These are phyloP conservation scores for Dermochelys coriacea DNA, from an alignment of 2,797 vertebrate species.

Conservation along the genomic window DNA sequence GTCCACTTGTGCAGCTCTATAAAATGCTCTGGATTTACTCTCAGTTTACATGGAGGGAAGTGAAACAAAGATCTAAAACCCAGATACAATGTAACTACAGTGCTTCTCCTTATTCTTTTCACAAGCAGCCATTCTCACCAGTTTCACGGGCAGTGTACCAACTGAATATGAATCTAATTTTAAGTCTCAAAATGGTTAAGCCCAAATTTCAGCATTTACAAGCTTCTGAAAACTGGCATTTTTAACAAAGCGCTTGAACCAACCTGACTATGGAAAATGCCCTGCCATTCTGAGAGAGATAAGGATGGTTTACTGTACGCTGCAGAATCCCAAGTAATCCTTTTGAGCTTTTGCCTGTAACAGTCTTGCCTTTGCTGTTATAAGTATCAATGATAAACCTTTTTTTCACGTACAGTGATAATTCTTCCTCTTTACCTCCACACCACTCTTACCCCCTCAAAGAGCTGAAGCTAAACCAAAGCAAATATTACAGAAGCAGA, in stretches of 20 bases:
- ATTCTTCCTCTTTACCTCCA: conserved; percentile 41
- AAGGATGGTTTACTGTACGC: conserved; percentile 56
- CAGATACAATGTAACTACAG: conserved; percentile 26
- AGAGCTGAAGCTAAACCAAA: conserved; percentile 40
- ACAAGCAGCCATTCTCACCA: not conserved
- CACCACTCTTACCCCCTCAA: conserved; percentile 18
- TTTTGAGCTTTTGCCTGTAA: conserved; percentile 41
- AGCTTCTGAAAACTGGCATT: not conserved
- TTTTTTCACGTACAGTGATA: conserved; percentile 40
- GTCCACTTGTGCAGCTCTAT: not conserved
- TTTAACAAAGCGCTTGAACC: not conserved
- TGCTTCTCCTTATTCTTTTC: conserved; percentile 2
- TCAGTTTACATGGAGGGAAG: not conserved
- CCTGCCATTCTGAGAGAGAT: conserved; percentile 56
- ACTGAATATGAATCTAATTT: conserved; percentile 59
- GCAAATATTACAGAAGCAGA: conserved; percentile 19
- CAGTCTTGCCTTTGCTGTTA: conserved; percentile 50
- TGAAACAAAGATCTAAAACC: conserved; percentile 27
- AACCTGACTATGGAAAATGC: conserved; percentile 26
- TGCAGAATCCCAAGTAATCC: conserved; percentile 61
- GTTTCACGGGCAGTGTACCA: conserved; percentile 20
- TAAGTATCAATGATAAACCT: conserved; percentile 42
- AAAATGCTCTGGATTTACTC: not conserved
- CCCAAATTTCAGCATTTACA: conserved; percentile 27
- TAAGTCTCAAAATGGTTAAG: conserved; percentile 46